A percentile compares a stretch with the other conserved stretches of the same genome.
Conservation (phyloP, 1,140 invertebrate species). For the Proctacanthus coquilletti region DNA sequence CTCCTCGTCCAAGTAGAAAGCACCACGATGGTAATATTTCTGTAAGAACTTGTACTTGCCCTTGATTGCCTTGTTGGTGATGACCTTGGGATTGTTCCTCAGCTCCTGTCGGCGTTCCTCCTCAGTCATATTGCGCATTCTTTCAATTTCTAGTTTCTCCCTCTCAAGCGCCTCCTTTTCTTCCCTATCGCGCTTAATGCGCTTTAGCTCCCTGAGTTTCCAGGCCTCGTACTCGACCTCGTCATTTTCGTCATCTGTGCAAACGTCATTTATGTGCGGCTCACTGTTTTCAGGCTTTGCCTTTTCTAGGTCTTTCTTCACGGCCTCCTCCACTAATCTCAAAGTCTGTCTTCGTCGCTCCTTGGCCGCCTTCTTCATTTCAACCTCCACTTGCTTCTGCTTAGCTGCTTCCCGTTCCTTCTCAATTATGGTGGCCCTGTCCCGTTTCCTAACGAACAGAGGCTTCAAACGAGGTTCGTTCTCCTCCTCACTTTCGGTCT, state of each 20-base stretch:
- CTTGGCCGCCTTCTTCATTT: conserved; percentile 63
- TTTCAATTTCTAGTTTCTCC: conserved; percentile 82
- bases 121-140: conserved; percentile 87
- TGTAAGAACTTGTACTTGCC: conserved; percentile 99
- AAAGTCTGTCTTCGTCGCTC: conserved; percentile 72
- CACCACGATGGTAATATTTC: conserved; percentile 98
- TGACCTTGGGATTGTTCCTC: conserved; percentile 78
- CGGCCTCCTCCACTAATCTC: conserved; percentile 78
- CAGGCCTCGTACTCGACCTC: conserved; percentile 96
- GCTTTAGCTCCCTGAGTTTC: conserved; percentile 91
- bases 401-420: conserved; percentile 76
- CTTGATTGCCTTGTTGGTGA: conserved; percentile 92
- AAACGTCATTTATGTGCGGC: conserved; percentile 67
- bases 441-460: conserved; percentile 89
- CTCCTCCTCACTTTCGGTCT: conserved; percentile 50
- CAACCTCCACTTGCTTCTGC: conserved; percentile 67
- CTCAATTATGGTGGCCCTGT: conserved; percentile 89
- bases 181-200: conserved; percentile 90
- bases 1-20: conserved; percentile 93
- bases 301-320: conserved; percentile 53
- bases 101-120: conserved; percentile 84
- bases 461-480: conserved; percentile 75
- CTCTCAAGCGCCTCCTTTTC: conserved; percentile 79
- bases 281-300: conserved; percentile 40
- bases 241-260: conserved; percentile 96